phyloP scores from a whole-genome alignment of 23 tunicate species.

The Trididemnum miniatum region DNA sequence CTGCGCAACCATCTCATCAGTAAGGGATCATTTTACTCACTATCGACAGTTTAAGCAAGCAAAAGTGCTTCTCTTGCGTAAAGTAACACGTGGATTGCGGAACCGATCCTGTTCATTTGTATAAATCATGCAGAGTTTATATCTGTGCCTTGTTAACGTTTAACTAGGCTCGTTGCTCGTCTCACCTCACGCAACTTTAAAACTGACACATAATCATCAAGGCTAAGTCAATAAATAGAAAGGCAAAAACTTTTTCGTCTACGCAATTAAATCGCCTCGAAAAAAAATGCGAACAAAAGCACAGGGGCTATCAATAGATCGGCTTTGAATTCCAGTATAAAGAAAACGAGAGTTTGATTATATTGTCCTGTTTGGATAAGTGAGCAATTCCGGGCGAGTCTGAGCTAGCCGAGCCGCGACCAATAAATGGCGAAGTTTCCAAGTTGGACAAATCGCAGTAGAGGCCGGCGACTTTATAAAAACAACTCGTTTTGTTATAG shows the following conservation, averaged over 20 bases:
- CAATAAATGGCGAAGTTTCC: not conserved
- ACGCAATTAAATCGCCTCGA: not conserved
- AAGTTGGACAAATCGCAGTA: not conserved
- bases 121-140: no score
- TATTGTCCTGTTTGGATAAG: constrained; percentile 14
- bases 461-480: constrained; percentile 6
- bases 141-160: not conserved
- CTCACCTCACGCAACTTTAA: not conserved
- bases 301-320: constrained; percentile 3
- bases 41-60: no score
- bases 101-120: not conserved
- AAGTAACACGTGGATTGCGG: not conserved
- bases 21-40: no score
- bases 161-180: not conserved
- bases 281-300: not conserved
- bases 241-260: not conserved
- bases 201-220: not conserved
- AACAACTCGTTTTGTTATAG: not conserved
- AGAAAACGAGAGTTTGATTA: not conserved
- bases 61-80: no score
- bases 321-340: constrained; percentile 11
- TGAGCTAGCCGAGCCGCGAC: not conserved
- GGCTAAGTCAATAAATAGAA: not conserved
- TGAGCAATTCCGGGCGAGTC: constrained; percentile 11
- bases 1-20: no score